Evolutionary conservation across 2,113 vertebrate genomes (phyloP).

Genomic region (Tragelaphus strepsiceros): DNA sequence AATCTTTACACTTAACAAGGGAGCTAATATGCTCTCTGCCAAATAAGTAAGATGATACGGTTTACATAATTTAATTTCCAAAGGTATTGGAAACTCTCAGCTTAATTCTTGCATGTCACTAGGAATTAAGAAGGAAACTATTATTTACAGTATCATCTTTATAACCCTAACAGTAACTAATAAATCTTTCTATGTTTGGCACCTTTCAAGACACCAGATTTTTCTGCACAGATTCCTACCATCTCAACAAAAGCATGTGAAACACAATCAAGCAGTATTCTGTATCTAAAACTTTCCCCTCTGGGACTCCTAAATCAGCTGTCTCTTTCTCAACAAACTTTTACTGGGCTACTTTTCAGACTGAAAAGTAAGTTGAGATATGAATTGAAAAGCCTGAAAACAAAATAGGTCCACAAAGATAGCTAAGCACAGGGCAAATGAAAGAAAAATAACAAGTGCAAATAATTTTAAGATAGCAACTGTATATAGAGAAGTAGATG

Average conservation of each 20-base stretch:
- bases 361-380: neutral
- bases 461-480: neutral
- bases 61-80: neutral
- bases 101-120: neutral
- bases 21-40: neutral
- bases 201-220: neutral
- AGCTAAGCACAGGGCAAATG: neutral
- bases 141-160: neutral
- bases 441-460: neutral
- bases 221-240: neutral
- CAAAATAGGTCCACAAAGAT: neutral
- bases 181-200: neutral
- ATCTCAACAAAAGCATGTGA: neutral
- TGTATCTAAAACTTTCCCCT: neutral
- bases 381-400: neutral
- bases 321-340: neutral
- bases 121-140: neutral
- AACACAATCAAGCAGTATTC: neutral
- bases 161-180: neutral
- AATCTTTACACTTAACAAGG: neutral
- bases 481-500: fast-evolving
- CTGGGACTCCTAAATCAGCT: neutral
- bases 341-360: neutral
- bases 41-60: neutral
- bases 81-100: neutral